phyloP scores from a whole-genome alignment of 2,888 invertebrate genomes.

The Pheosia gnoma region DNA sequence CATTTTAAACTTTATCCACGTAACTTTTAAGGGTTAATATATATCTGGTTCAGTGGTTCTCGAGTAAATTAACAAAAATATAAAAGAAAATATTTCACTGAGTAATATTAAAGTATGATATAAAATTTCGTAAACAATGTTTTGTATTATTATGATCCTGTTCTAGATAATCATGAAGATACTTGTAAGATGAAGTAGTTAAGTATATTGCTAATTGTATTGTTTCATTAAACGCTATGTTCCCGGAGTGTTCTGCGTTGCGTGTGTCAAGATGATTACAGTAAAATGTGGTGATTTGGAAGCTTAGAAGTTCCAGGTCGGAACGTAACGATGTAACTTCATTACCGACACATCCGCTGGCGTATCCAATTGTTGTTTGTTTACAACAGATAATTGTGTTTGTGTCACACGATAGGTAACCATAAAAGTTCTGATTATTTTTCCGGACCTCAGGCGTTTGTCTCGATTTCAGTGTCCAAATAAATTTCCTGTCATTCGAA shows the following conservation, averaged over 20 bases:
- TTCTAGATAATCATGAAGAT: no score
- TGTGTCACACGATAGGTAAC: not conserved
- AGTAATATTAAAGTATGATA: not conserved
- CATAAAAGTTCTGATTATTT: no score
- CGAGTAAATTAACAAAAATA: not conserved
- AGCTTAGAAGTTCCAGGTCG: constrained; percentile 24
- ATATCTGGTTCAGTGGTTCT: not conserved
- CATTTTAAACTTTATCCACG: constrained; percentile 5
- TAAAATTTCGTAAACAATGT: not conserved
- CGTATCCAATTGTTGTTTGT: not conserved
- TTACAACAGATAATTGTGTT: not conserved
- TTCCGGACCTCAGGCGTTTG: no score
- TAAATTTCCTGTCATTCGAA: no score
- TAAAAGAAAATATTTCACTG: not conserved
- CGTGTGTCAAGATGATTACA: constrained; percentile 47
- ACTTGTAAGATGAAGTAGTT: constrained; percentile 13
- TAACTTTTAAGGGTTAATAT: not conserved
- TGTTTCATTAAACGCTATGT: constrained; percentile 40
- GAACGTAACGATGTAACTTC: constrained; percentile 35
- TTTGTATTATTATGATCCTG: not conserved
- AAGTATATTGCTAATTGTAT: constrained; percentile 48
- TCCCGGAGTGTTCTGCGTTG: constrained; percentile 37
- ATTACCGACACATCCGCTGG: constrained; percentile 7
- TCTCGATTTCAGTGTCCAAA: no score
- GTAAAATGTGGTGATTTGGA: constrained; percentile 37